Base-by-base conservation (phyloP, 2,888 invertebrate genomes). In the Ischnura elegans region DNA sequence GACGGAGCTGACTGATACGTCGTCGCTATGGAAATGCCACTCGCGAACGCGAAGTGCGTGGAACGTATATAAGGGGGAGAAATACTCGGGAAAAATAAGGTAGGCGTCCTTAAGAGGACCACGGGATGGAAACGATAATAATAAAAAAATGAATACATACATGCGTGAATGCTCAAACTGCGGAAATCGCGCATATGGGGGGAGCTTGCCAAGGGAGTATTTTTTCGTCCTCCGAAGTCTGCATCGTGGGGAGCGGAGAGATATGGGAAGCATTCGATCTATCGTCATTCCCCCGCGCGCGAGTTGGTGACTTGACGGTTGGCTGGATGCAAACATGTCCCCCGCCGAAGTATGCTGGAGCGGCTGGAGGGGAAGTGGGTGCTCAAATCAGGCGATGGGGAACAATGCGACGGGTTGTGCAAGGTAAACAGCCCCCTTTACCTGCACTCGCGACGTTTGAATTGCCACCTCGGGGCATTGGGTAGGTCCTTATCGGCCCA, bases 311-410 rank as follows among this genome's bases (percentile, higher is more conserved):
- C 76, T 76, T 36, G 76, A 29, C 76, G 76, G 29, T 16, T 36
- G 76, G 6, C 76, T 76, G 36, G 36, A 10, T 29, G 76, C 76
- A 76, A 76, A 76, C 76, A 76, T 61, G 25, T 16, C 61, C 21
- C 19, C 25, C 61, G 25, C 51, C n/a, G n/a, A n/a, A n/a, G n/a
- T n/a, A n/a, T n/a, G n/a, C n/a, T n/a, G n/a, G n/a, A n/a, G n/a
- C n/a, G n/a, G n/a, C n/a, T n/a, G n/a, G n/a, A 2, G 19, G 66
- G 13, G 61, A 5, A 10, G n/a, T 3, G n/a, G 25, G 4, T n/a
- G 29, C 76, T 76, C 76, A 76, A 76, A 76, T 76, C 76, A 76
- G 76, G 76, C 76, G 76, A 36, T 13, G 36, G 61, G 21, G 61
- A 61, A 61, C 19, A 61, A 61, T 76, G 36, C 36, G 76, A 76